Conservation (phyloP, 1,140 invertebrate genomes). For the Nomia melanderi region DNA sequence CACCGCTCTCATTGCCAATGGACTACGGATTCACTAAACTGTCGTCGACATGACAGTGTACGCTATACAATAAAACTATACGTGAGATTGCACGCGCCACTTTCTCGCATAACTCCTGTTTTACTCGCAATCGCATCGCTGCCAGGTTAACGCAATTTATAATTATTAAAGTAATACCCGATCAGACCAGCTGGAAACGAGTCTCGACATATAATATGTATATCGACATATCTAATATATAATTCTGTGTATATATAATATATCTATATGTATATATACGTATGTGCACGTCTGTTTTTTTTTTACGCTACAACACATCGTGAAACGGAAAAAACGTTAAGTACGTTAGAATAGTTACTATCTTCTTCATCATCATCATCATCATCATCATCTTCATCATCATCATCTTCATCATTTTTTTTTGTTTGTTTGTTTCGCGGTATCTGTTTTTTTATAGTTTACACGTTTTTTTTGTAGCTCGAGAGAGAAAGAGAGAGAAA, state of each 20-base stretch:
- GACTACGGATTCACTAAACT: constrained; percentile 12
- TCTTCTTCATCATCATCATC: too few species aligned
- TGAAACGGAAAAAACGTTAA: constrained; percentile 66
- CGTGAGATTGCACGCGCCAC: constrained; percentile 35
- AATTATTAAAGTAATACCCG: constrained; percentile 67
- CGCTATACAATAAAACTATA: constrained; percentile 56
- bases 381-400: too few species aligned
- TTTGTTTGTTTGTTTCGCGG: background rate
- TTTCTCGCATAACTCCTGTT: constrained; percentile 20
- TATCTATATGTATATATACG: constrained; percentile 56
- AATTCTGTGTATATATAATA: constrained; percentile 60
- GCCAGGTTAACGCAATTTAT: constrained; percentile 56
- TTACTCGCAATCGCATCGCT: constrained; percentile 56
- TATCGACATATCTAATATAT: constrained; percentile 57
- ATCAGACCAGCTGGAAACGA: constrained; percentile 80
- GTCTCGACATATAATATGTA: constrained; percentile 67
- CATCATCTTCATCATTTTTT: constrained; percentile 1
- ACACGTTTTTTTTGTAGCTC: constrained; percentile 41
- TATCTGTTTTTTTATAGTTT: constrained; percentile 44
- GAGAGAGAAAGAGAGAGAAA: constrained; percentile 12
- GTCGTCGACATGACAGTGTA: constrained; percentile 39
- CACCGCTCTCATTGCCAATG: constrained; percentile 19
- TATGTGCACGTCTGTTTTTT: constrained; percentile 48
- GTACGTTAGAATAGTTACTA: constrained; percentile 65
- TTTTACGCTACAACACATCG: constrained; percentile 63